Percentiles rank a stretch among this genome's conserved stretches.
Evolutionary conservation across 2,797 vertebrate genomes (phyloP).

Genomic region (Acipenser ruthenus): DNA sequence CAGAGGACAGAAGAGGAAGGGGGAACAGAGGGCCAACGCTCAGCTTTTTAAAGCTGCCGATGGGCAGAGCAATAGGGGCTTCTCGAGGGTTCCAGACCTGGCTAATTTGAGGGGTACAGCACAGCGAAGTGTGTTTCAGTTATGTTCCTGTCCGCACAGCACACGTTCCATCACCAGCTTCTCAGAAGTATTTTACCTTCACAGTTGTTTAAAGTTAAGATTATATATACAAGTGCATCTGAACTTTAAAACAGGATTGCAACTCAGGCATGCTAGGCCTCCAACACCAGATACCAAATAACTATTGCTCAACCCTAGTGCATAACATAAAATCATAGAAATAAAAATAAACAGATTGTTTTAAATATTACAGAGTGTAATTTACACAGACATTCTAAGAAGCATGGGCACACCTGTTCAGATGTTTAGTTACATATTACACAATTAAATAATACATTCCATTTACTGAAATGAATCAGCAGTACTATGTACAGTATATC

Average conservation of each 20-base stretch:
- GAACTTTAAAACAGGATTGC: too few relatives aligned
- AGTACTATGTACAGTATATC: neutral
- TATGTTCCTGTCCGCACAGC: neutral
- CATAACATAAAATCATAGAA: neutral
- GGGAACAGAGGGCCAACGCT: too few relatives aligned
- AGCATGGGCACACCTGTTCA: neutral
- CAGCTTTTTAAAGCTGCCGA: too few relatives aligned
- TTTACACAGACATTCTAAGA: neutral
- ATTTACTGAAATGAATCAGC: neutral
- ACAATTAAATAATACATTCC: neutral
- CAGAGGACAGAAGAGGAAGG: too few relatives aligned
- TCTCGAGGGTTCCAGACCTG: too few relatives aligned
- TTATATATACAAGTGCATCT: neutral
- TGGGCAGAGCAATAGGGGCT: too few relatives aligned
- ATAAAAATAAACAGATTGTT: neutral
- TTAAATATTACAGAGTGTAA: neutral
- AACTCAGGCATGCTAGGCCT: too few relatives aligned
- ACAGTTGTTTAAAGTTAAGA: too few relatives aligned
- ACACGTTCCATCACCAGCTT: neutral
- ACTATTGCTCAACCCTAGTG: neutral
- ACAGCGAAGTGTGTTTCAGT: too few relatives aligned
- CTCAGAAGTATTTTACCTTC: too few relatives aligned
- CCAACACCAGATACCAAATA: too few relatives aligned
- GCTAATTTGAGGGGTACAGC: too few relatives aligned
- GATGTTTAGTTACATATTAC: neutral